Conservation (phyloP, 2,888 invertebrate genomes). For the Crocallis elinguaria region DNA sequence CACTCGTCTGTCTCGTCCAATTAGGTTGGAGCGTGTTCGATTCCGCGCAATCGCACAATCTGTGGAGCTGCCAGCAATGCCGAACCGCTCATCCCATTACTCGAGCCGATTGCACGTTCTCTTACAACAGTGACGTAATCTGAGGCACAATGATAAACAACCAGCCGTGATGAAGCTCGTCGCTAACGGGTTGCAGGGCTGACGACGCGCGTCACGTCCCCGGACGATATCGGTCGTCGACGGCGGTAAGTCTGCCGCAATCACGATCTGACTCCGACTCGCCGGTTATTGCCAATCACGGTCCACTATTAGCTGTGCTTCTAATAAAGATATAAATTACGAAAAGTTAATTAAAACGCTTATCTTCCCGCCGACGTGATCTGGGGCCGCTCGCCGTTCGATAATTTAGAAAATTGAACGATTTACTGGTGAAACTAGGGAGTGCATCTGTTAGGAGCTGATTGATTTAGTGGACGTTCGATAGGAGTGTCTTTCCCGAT, state of each 20-base stretch:
- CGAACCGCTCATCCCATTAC: constrained; percentile 43
- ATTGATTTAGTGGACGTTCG: constrained; percentile 52
- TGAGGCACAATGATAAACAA: constrained; percentile 22
- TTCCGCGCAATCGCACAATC: constrained; percentile 37
- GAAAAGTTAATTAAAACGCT: constrained; percentile 81
- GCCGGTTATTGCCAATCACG: constrained; percentile 69
- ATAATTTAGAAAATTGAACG: constrained; percentile 69
- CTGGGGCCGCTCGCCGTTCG: constrained; percentile 43
- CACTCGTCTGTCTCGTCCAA: constrained; percentile 20
- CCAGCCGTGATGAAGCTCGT: constrained; percentile 17
- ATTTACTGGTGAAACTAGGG: constrained; percentile 67
- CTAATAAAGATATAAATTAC: constrained; percentile 82
- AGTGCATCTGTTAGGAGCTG: constrained; percentile 52
- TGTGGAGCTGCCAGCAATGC: constrained; percentile 34
- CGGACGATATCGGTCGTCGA: constrained; percentile 47
- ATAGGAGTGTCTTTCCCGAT: constrained; percentile 35
- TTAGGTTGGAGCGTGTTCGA: constrained; percentile 14
- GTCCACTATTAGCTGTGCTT: constrained; percentile 63
- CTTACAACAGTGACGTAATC: constrained; percentile 15
- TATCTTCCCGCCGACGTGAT: constrained; percentile 63
- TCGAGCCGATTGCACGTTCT: constrained; percentile 33
- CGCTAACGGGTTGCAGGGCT: constrained; percentile 32
- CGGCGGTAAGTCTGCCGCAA: constrained; percentile 43
- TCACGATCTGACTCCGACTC: constrained; percentile 59
- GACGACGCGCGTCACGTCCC: constrained; percentile 57